These are phyloP conservation scores for Porites cylindrica DNA, from an alignment of 92 coral and sea anemone species.

Conservation along the genomic window DNA sequence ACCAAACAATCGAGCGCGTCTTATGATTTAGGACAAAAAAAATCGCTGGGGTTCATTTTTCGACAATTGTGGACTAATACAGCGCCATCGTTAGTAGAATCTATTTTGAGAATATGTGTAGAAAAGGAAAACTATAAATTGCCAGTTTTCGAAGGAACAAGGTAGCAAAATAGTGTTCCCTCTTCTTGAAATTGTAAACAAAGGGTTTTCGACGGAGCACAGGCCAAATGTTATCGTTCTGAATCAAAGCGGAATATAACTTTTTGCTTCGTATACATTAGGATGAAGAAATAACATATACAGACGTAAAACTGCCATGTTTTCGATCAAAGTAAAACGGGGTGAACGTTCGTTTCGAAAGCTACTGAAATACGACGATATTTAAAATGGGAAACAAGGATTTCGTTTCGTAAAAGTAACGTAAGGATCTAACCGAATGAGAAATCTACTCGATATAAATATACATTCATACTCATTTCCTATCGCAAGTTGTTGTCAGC, in stretches of 20 bases:
- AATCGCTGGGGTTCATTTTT: not conserved
- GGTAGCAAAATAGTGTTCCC: not conserved
- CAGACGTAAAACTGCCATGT: not conserved
- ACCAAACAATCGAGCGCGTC: not conserved
- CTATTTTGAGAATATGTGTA: slow-evolving; percentile 17
- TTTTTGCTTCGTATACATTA: not conserved
- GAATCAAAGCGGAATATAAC: not conserved
- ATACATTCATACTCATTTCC: not conserved
- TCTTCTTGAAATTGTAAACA: not conserved
- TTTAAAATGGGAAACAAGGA: not conserved
- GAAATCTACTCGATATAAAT: not conserved
- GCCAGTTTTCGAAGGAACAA: not conserved
- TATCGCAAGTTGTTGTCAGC: not conserved
- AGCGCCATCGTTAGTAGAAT: not conserved
- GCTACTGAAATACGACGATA: not conserved
- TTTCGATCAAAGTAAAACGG: not conserved
- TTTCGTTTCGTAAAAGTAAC: not conserved
- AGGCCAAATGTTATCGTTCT: not conserved
- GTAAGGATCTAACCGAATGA: not conserved
- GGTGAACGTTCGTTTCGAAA: not conserved
- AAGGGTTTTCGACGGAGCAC: not conserved
- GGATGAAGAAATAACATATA: not conserved
- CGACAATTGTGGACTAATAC: not conserved
- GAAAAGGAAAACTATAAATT: not conserved
- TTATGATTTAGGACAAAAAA: not conserved